A percentile compares a stretch with the other conserved stretches of the same genome.
phyloP scores from a whole-genome alignment of 2,888 invertebrate genomes.

The Pammene aurita region DNA sequence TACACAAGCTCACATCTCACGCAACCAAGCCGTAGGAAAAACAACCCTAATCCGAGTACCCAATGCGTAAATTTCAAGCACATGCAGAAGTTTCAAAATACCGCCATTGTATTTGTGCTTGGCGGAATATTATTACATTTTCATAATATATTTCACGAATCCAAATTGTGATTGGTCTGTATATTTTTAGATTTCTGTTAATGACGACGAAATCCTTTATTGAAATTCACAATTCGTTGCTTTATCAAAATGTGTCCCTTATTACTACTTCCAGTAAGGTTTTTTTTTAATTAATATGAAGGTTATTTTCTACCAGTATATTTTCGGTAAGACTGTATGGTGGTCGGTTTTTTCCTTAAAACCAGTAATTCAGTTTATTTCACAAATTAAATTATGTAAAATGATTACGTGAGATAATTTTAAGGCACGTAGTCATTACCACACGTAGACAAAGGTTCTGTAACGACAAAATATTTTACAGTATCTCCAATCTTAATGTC shows the following conservation, averaged over 20 bases:
- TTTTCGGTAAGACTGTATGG: too few relatives aligned
- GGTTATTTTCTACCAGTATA: too few relatives aligned
- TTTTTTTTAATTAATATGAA: too few relatives aligned
- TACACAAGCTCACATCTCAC: constrained; percentile 5
- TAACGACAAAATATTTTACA: not conserved
- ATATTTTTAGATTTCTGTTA: not conserved
- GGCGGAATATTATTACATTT: not conserved
- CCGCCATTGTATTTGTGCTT: not conserved
- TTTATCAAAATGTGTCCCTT: too few relatives aligned
- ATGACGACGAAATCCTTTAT: not conserved
- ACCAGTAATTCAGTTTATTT: too few relatives aligned
- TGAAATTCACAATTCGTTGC: not conserved
- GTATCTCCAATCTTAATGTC: constrained; percentile 28
- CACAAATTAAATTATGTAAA: not conserved
- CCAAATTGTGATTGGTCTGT: not conserved
- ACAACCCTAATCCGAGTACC: not conserved
- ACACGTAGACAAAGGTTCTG: not conserved
- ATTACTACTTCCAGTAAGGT: too few relatives aligned
- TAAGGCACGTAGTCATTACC: not conserved
- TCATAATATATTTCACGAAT: not conserved
- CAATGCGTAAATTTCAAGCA: not conserved
- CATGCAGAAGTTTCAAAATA: not conserved
- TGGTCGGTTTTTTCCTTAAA: too few relatives aligned
- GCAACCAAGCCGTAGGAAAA: not conserved
- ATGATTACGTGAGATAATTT: too few relatives aligned